Evolutionary conservation across 2,888 invertebrate genomes (phyloP), one percentile per base, ranked within the genome.

Genomic region (Cyrtodaria siliqua): DNA sequence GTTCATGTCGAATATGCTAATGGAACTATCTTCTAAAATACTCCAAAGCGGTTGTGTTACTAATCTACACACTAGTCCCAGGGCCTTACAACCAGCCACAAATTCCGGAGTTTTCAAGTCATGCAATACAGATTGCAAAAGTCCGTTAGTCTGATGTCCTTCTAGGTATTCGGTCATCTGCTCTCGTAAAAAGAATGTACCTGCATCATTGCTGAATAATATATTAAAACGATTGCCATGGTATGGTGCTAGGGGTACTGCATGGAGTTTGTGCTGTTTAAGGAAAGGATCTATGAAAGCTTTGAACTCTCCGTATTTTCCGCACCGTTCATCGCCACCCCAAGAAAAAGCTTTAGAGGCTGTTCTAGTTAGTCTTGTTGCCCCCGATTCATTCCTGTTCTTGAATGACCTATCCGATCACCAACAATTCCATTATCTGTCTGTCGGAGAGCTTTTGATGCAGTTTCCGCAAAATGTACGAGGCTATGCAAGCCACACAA

Each of bases 201-300:
- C 18, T 12, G 60, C 59, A 6, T 60, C 52, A 24, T 52, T 59
- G 20, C 64, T 52, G 72, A 85, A 83, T 33, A 78, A 26, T 14
- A 82, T 69, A 33, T 82, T 84, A 26, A 84, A 84, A 2, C 79
- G 38, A 42, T 82, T 84, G 2, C 80, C 82, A 38, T 61, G 62
- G 38, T 78, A 84, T 24, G 29, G 49, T 47, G 71, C 56, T 2
- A 81, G 50, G 12, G 78, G 73, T 1, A 74, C 2, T 16, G 49
- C 52, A 12, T 64, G 12, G 4, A 76, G 20, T n/a, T 38, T 16
- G 18, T 76, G 42, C 12, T 61, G 60, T 23, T 63, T 47, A 33
- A 83, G 49, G 27, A 76, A 73, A 8, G 64, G 18, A 27, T 49
- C 57, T 0, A 63, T n/a, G 38, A 49, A 77, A 14, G 29, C 14